These are phyloP conservation scores for Rhagium mordax DNA, from an alignment of 2,888 invertebrate genomes.

Conservation along the genomic window DNA sequence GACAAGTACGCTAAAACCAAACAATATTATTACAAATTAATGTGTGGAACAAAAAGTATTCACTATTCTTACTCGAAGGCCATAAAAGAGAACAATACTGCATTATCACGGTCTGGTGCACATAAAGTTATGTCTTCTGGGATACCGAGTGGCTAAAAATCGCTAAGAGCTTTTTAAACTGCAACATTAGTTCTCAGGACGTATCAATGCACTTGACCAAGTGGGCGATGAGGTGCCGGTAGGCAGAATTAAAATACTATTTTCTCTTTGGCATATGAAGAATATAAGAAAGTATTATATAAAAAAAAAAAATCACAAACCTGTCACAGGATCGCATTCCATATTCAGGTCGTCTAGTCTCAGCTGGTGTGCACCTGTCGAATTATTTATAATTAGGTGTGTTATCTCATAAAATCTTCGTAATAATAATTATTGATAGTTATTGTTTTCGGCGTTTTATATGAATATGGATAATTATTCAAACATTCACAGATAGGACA, in stretches of 20 bases:
- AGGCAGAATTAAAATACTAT: too few species aligned
- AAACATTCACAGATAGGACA: too few species aligned
- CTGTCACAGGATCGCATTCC: background rate
- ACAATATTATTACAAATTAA: slow-evolving; percentile 52
- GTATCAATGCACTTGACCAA: slow-evolving; percentile 6
- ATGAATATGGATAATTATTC: too few species aligned
- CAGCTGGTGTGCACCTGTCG: too few species aligned
- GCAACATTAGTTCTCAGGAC: background rate
- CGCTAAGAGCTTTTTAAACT: background rate
- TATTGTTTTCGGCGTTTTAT: too few species aligned
- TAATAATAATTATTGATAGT: too few species aligned
- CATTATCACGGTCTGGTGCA: slow-evolving; percentile 60
- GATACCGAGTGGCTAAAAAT: slow-evolving; percentile 5
- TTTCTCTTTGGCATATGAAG: too few species aligned
- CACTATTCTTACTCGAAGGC: slow-evolving; percentile 51
- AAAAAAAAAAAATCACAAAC: background rate
- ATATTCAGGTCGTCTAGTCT: too few species aligned
- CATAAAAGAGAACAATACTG: slow-evolving; percentile 59
- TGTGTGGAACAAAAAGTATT: slow-evolving; percentile 54
- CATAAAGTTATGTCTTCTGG: slow-evolving; percentile 34
- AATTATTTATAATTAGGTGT: too few species aligned
- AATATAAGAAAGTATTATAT: too few species aligned
- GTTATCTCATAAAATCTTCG: too few species aligned
- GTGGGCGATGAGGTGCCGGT: background rate
- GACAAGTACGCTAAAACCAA: slow-evolving; percentile 35